A percentile compares a stretch with the other conserved stretches of the same genome.
These are phyloP conservation scores for Gorsachius goisagi DNA, from an alignment of 2,113 vertebrate species.

Conservation along the genomic window DNA sequence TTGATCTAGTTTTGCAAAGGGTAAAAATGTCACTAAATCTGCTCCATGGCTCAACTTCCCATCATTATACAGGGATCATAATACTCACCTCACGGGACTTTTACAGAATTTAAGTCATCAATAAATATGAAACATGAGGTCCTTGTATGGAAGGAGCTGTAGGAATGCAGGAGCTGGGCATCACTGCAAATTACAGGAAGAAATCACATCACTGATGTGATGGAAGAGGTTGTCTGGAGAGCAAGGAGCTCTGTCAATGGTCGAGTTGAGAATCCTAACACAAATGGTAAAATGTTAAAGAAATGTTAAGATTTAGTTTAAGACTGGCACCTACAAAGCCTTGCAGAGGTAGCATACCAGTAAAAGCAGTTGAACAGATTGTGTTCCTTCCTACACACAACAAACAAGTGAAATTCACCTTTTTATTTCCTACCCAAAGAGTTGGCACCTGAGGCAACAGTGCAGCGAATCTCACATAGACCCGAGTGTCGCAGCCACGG, in stretches of 20 bases:
- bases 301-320: background rate
- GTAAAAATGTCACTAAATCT: background rate
- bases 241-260: background rate
- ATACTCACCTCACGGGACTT: background rate
- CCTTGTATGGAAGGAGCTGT: background rate
- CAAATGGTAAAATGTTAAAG: background rate
- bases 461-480: background rate
- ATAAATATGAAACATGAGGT: background rate
- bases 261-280: accelerated
- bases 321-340: background rate
- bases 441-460: background rate
- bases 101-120: background rate
- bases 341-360: background rate
- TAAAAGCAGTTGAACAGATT: background rate
- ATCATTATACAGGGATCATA: background rate
- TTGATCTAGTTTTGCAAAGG: background rate
- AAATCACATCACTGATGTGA: background rate
- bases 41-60: background rate
- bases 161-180: background rate
- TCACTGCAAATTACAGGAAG: background rate
- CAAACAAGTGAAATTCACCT: background rate
- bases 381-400: background rate
- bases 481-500: background rate
- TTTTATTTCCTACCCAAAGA: background rate
- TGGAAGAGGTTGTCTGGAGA: background rate